Evolutionary conservation across 2,797 vertebrate genomes (phyloP), one percentile per base, ranked within the genome.

Genomic region (Meda fulgida): DNA sequence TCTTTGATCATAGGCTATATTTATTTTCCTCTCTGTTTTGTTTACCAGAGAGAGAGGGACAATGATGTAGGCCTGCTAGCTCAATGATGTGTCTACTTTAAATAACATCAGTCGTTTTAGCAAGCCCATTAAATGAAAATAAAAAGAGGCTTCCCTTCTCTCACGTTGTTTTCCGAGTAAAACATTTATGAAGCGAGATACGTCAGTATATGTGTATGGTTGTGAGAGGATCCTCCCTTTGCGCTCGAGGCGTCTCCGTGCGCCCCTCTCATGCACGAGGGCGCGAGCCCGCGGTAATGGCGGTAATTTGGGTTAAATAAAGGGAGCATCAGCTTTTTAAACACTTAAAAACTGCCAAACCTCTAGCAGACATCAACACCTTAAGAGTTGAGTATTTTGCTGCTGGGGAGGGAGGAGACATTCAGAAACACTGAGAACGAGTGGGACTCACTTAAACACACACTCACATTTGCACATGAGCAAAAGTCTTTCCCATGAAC

Each of bases 231-330:
- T 85, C 86, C 83, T 87, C 86, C 84, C 84, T 86, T 65, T 36
- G 55, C 72, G 81, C 84, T 86, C 55, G 29, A 79, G 85, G 80
- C 84, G 81, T 84, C 65, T 81, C 77, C 76, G 85, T 86, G 38
- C 88, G 75, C 85, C 70, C 67, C 78, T 85, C 78, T 83, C 80
- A 36, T 81, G 69, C 86, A 43, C 67, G 85, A 81, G 70, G 67
- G 82, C 81, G 78, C 38, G 63, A 70, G 84, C 83, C 79, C 77
- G 60, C 66, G 85, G 79, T 89, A 82, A 90, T 86, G 81, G 51
- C 58, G 66, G 76, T 89, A 87, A 89, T 88, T 85, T 85, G 84
- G 88, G 88, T 91, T 89, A 91, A 90, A 85, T 86, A 89, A 89
- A 75, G 80, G 78, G 76, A 86, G 79, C 83, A 65, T 51, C 75